Evolutionary conservation across 1,140 invertebrate species (phyloP), one percentile per base, ranked within the genome.

Genomic region (Achroia grisella): DNA sequence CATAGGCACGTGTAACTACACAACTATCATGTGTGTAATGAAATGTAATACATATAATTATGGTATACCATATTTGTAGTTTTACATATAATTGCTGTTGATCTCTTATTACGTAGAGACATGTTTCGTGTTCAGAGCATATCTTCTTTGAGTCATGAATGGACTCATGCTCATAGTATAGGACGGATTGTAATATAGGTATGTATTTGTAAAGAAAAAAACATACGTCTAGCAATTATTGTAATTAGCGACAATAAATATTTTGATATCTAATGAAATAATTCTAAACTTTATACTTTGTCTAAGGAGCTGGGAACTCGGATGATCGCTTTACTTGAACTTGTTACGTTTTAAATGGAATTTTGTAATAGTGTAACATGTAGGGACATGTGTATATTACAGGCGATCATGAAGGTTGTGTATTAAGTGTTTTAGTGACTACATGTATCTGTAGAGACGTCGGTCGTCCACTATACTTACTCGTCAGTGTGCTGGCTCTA

Each of bases 91-190:
- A 57, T 62, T 41, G 65, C 62, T 73, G 72, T 78, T 75, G 47
- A 48, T 48, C 44, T 71, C 48, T 55, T 44, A 61, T 32, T 50
- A 60, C 56, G 61, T 77, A 80, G 70, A 54, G 31, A 58, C 59
- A 67, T 62, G 49, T 66, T 63, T 67, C 65, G 76, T 83, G 79
- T 83, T 83, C 76, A 75, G 49, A 54, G 53, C 59, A 60, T 55
- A 56, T 64, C 52, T 59, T 63, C 47, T 63, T 55, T 40, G 64
- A 54, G 70, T 62, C 68, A 54, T 44, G 52, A 27, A 50, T 55
- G 50, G 60, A 55, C 62, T 68, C 52, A 45, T 43, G 56, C 40
- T 52, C 43, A 48, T 68, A 64, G 60, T 36, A 51, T 48, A 44
- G 39, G 42, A 30, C 53, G 55, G 50, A 41, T 55, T 43, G 42